phyloP scores from a whole-genome alignment of 2,888 invertebrate genomes.

The Ceratothoa steindachneri region DNA sequence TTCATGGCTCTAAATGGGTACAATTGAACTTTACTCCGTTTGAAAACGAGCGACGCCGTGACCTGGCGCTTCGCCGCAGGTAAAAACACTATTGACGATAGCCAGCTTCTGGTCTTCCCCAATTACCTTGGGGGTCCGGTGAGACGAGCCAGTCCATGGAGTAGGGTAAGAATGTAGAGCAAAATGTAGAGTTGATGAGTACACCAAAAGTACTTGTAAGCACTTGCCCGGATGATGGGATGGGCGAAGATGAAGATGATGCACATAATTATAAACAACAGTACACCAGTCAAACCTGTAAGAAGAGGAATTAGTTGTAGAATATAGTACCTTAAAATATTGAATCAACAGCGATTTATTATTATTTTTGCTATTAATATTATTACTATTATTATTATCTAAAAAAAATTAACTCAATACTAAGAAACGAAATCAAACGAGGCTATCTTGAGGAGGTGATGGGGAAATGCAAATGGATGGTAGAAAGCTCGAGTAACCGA shows the following conservation, averaged over 20 bases:
- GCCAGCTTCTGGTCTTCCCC: too few relatives aligned
- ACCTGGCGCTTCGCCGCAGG: too few relatives aligned
- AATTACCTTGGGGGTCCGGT: conserved; percentile 78
- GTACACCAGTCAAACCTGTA: conserved; percentile 76
- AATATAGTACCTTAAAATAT: too few relatives aligned
- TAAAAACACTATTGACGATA: too few relatives aligned
- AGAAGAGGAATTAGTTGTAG: conserved; percentile 35
- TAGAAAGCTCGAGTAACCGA: too few relatives aligned
- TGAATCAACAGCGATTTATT: not conserved
- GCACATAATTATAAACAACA: conserved; percentile 84
- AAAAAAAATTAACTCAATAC: not conserved
- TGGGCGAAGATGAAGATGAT: conserved; percentile 96
- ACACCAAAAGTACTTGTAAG: conserved; percentile 92
- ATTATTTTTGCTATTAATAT: too few relatives aligned
- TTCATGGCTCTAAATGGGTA: too few relatives aligned
- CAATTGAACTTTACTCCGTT: too few relatives aligned
- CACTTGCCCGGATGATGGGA: conserved; percentile 83
- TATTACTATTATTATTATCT: too few relatives aligned
- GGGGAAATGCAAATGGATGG: too few relatives aligned
- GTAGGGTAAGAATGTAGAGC: conserved; percentile 76
- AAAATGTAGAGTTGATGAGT: conserved; percentile 84
- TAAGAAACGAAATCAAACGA: not conserved
- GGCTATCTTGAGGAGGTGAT: too few relatives aligned
- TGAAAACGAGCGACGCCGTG: too few relatives aligned
- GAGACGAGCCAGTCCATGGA: conserved; percentile 84